Percentiles rank a stretch among this genome's conserved stretches.
Evolutionary conservation across 2,888 invertebrate genomes (phyloP).

Genomic region (Pristionchus japonicus): DNA sequence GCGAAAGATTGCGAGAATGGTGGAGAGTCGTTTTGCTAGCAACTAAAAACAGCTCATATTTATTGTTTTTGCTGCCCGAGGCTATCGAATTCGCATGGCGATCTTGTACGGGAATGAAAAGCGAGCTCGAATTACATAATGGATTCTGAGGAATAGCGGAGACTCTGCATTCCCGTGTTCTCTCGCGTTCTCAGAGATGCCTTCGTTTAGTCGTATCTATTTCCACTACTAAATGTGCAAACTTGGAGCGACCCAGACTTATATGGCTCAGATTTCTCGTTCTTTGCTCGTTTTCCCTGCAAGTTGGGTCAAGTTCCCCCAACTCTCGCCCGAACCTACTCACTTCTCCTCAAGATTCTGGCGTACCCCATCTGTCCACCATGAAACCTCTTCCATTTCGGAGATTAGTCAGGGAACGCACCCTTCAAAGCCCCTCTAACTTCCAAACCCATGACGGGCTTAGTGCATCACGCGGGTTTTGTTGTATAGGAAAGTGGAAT

Average conservation of each 20-base stretch:
- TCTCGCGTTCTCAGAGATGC: neutral
- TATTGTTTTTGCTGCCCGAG: neutral
- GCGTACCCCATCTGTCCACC: too few species aligned
- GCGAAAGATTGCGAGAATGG: too few species aligned
- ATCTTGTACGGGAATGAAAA: neutral
- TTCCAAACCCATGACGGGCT: too few species aligned
- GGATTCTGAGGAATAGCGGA: neutral
- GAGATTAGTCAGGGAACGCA: neutral
- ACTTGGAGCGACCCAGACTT: too few species aligned
- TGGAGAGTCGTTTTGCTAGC: neutral
- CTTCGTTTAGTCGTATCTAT: too few species aligned
- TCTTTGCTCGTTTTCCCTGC: neutral
- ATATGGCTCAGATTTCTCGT: neutral
- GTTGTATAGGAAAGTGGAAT: too few species aligned
- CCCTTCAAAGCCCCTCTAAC: too few species aligned
- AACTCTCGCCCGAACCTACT: neutral
- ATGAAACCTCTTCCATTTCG: neutral
- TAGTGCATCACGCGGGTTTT: too few species aligned
- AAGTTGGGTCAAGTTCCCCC: neutral
- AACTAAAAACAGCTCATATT: neutral
- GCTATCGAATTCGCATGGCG: neutral
- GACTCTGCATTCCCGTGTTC: neutral
- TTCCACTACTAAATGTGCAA: too few species aligned
- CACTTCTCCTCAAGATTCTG: neutral
- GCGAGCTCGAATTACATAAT: neutral